These are phyloP conservation scores for Proctacanthus coquilletti DNA, from an alignment of 1,140 invertebrate genomes.

Conservation along the genomic window DNA sequence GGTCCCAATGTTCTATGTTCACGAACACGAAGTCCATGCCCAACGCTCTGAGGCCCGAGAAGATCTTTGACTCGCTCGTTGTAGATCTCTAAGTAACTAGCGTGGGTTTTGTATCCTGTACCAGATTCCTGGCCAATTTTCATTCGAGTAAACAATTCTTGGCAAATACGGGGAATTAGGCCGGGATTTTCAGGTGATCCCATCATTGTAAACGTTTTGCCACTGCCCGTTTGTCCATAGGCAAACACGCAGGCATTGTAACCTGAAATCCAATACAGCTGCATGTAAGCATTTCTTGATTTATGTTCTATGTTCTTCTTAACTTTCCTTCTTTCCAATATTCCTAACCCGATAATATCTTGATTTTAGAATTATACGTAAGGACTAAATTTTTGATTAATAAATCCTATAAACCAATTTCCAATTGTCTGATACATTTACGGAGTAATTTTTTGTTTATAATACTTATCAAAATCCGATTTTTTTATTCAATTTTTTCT, in stretches of 20 bases:
- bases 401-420: too few relatives aligned
- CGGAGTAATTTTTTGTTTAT: neutral
- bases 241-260: conserved; percentile 98
- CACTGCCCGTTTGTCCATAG: conserved; percentile 63
- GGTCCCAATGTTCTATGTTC: conserved; percentile 86
- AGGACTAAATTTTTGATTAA: neutral
- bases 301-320: too few relatives aligned
- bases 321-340: too few relatives aligned
- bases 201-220: conserved; percentile 99
- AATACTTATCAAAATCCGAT: neutral
- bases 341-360: too few relatives aligned
- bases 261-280: too few relatives aligned
- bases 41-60: conserved; percentile 47
- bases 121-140: conserved; percentile 62
- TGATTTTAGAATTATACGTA: neutral
- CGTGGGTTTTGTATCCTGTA: conserved; percentile 67
- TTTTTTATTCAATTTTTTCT: too few relatives aligned
- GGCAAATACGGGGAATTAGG: conserved; percentile 74
- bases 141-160: conserved; percentile 58
- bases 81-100: conserved; percentile 83
- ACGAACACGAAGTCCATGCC: conserved; percentile 64
- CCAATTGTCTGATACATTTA: too few relatives aligned
- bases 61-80: conserved; percentile 83
- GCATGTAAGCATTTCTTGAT: too few relatives aligned
- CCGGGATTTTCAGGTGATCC: conserved; percentile 68